Base-by-base conservation (phyloP, 35 echinoderm and acorn worm genomes). In the Anneissia japonica region DNA sequence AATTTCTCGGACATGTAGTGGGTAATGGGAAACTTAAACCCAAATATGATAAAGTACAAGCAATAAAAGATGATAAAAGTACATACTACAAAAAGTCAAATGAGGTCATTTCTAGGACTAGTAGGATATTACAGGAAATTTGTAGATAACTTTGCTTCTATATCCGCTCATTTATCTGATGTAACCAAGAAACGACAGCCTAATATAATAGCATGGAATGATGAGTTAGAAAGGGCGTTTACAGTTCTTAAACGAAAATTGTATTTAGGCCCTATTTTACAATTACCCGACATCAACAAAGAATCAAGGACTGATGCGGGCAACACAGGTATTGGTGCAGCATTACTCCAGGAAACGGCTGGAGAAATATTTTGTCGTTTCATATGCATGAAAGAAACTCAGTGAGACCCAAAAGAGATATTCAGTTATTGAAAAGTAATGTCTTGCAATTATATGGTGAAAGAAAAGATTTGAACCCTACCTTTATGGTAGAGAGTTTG, bases 401-500 rank as follows among this genome's bases (percentile, higher is more conserved):
- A 46, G 26, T 10, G 36, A 77, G 12, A 31, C 37, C 30, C 32
- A 91, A 30, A 32, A 74, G 16, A n/a, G 33, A 17, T 85, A 85
- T 30, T 86, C 76, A 3, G 77, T 80, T 3, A 91, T 74, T 38
- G 83, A 86, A 81, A 82, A 82, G 29, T 76, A 87, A 80, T 93
- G 86, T 6, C 45, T 88, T 0, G 92, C 87, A 23, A 80, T 93
- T 0, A 77, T 93, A 0, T 93, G 87, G 92, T 85, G 51, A 35
- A 74, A 83, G 19, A 32, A 79, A 75, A 76, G 75, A 23, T 84
- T 92, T 55, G 38, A 88, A 84, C 73, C 83, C 26, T 92, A 92
- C 29, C n/a, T 91, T 10, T 81, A 91, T 75, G 89, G 89, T 0
- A 80, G 29, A 13, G 89, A 91, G 30, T 86, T 91, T 86, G 32